Evolutionary conservation across 2,113 vertebrate genomes (phyloP).

Genomic region (Melanerpes aurifrons): DNA sequence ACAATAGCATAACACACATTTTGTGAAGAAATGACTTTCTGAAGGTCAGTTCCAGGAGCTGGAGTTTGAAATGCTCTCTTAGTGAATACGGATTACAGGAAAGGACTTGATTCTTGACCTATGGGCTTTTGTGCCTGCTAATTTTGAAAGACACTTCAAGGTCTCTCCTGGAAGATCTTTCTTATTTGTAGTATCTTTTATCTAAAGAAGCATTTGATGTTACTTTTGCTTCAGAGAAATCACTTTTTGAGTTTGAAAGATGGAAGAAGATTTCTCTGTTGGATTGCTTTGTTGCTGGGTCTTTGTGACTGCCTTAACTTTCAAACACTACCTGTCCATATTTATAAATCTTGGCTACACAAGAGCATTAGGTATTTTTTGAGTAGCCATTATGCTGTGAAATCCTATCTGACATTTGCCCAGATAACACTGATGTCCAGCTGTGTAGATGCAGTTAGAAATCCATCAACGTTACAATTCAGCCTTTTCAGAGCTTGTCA

Average conservation of each 20-base stretch:
- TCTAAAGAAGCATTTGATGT: conserved; percentile 51
- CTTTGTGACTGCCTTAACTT: conserved; percentile 50
- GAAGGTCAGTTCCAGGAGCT: conserved; percentile 24
- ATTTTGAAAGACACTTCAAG: conserved; percentile 51
- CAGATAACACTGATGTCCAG: background rate
- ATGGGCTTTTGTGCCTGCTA: conserved; percentile 26
- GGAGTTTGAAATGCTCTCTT: conserved; percentile 10
- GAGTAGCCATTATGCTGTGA: background rate
- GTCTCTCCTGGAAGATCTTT: background rate
- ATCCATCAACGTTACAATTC: background rate
- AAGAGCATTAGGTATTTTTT: background rate
- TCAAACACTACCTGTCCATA: conserved; percentile 39
- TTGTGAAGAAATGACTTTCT: conserved; percentile 26
- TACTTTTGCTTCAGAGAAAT: conserved; percentile 45
- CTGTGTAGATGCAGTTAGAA: background rate
- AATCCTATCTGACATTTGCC: conserved; percentile 5
- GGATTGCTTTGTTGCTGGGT: conserved; percentile 42
- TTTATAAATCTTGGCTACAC: conserved; percentile 38
- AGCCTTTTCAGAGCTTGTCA: background rate
- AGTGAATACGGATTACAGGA: background rate
- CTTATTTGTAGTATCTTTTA: conserved; percentile 47
- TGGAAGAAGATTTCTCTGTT: conserved; percentile 48
- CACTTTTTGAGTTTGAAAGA: conserved; percentile 28
- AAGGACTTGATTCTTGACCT: conserved; percentile 23
- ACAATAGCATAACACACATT: background rate